Base-by-base conservation (phyloP, 2,888 invertebrate genomes). In the Stomorhina lunata region DNA sequence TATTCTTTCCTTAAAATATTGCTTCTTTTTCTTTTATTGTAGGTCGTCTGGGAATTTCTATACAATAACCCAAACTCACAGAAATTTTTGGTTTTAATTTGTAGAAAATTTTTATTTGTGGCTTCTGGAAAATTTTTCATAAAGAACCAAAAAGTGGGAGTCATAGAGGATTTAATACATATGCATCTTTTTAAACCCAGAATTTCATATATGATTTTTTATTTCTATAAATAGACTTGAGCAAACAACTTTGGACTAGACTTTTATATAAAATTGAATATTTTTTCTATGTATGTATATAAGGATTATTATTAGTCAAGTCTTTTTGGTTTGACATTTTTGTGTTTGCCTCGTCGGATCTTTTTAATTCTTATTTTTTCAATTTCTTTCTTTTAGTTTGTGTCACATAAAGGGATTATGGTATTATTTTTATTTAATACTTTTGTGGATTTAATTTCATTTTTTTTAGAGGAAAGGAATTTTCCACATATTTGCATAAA, bases 1-100 rank as follows among this genome's bases (percentile, higher is more conserved):
- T 25, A 34, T 25, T 27, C 50, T 83, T 84, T 80, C 84, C 78
- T 84, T 86, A 83, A 85, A 87, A 85, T 86, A 85, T 81, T 84
- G 78, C 82, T 83, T 84, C 69, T n/a, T 9, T 5, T 10, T 66
- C 12, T 10, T 68, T 61, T 71, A 71, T 4, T 69, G 2, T 9
- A 45, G 15, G 25, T 32, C 84, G 81, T 84, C 80, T 71, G 73
- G 76, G 59, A 72, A 76, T 83, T 80, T 77, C 57, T 69, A 75
- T 75, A 63, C 55, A 80, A 61, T 69, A 75, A 57, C 43, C 69
- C 63, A 68, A 61, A 73, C 68, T 61, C 59, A 73, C 29, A 40
- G 37, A 12, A 34, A 22, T 63, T 43, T 32, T 27, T 37, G 50
- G 20, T 50, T 45, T 43, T 45, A 37, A 27, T 43, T 53, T 77